A percentile compares a stretch with the other conserved stretches of the same genome.
Evolutionary conservation across 2,888 invertebrate species (phyloP).

Genomic region (Hoplodrina blanda): DNA sequence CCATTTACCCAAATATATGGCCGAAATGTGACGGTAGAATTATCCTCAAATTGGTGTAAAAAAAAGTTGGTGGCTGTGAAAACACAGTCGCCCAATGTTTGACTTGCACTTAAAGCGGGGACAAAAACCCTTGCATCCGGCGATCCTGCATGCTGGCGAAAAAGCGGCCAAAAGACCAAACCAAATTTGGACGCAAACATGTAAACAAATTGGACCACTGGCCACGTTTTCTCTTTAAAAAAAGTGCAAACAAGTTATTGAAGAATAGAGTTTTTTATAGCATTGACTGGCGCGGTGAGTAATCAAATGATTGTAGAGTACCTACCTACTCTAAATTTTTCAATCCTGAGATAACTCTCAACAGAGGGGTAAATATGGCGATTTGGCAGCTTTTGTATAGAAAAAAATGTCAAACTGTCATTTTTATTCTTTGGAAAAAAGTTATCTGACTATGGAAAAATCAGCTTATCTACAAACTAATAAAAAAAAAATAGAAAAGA

Average conservation of each 20-base stretch:
- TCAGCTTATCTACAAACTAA: too few species aligned
- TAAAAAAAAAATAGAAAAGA: slow-evolving; percentile 6
- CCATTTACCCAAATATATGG: slow-evolving; percentile 55
- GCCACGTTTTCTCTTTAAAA: slow-evolving; percentile 34
- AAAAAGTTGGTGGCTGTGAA: slow-evolving; percentile 67
- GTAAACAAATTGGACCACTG: slow-evolving; percentile 60
- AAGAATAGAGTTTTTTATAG: slow-evolving; percentile 21
- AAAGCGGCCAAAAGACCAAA: slow-evolving; percentile 83
- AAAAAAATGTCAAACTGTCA: too few species aligned
- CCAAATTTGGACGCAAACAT: slow-evolving; percentile 81
- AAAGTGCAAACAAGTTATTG: slow-evolving; percentile 47
- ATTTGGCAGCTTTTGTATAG: too few species aligned
- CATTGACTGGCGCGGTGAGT: not conserved
- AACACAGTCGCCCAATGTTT: slow-evolving; percentile 77
- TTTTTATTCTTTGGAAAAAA: too few species aligned
- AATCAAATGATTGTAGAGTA: slow-evolving; percentile 14
- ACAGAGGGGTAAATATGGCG: too few species aligned
- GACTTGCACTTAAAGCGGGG: slow-evolving; percentile 78
- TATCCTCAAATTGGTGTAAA: slow-evolving; percentile 60
- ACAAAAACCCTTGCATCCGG: slow-evolving; percentile 80
- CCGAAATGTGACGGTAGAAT: slow-evolving; percentile 58
- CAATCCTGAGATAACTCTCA: too few species aligned
- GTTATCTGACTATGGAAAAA: too few species aligned
- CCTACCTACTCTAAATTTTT: not conserved
- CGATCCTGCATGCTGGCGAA: slow-evolving; percentile 79